Conservation (phyloP, 2,113 vertebrate species). For the Spizaetus ornatus region DNA sequence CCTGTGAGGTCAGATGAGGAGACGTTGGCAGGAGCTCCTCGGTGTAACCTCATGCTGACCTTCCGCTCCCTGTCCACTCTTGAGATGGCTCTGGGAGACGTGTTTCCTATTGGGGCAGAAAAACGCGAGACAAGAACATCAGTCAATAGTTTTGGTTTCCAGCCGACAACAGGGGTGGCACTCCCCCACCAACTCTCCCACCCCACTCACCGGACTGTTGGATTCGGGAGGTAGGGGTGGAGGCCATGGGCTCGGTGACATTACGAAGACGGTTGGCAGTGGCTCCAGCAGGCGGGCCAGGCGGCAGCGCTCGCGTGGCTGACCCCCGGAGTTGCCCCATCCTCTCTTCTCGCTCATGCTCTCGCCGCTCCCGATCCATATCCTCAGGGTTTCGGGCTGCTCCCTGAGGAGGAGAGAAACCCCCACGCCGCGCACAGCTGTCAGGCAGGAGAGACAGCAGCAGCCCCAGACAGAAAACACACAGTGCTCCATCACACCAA, state of each 20-base stretch:
- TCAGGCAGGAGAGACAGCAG: neutral
- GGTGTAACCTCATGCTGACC: slow-evolving; percentile 95
- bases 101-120: slow-evolving; percentile 79
- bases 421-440: rapidly evolving
- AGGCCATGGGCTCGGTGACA: slow-evolving; percentile 86
- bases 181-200: neutral
- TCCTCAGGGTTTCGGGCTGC: slow-evolving; percentile 92
- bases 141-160: neutral
- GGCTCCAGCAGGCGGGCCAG: slow-evolving; percentile 75
- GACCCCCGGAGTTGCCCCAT: slow-evolving; percentile 85
- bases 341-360: slow-evolving; percentile 89
- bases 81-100: slow-evolving; percentile 93
- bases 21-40: slow-evolving; percentile 92
- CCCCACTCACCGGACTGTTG: slow-evolving; percentile 88
- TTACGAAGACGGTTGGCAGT: slow-evolving; percentile 87
- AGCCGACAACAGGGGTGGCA: neutral
- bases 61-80: slow-evolving; percentile 95
- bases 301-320: slow-evolving; percentile 76
- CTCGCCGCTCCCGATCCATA: slow-evolving; percentile 86
- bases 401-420: slow-evolving; percentile 72
- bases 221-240: slow-evolving; percentile 89
- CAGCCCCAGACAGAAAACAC: neutral
- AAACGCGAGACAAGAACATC: neutral
- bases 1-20: slow-evolving; percentile 95
- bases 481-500: rapidly evolving